A percentile compares a stretch with the other conserved stretches of the same genome.
Conservation (phyloP, 2,113 vertebrate species). For the Mirza zaza region DNA sequence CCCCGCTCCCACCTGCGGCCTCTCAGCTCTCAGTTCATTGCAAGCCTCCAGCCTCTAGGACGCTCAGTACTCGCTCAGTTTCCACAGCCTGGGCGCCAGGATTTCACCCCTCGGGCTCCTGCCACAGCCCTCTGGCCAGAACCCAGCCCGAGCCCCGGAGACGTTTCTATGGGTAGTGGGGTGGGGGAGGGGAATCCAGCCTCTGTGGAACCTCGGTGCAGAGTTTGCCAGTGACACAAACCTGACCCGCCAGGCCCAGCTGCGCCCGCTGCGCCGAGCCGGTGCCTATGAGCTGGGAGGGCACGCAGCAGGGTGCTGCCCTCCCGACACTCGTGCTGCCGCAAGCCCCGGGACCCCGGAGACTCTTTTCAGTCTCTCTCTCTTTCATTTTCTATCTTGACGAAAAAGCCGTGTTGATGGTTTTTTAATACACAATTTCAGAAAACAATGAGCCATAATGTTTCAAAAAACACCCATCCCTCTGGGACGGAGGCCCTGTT, state of each 20-base stretch:
- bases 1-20: no score
- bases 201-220: accelerated
- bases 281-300: accelerated
- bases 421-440: background rate
- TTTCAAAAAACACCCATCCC: background rate
- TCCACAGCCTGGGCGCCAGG: background rate
- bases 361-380: background rate
- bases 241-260: background rate
- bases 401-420: background rate
- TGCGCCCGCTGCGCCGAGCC: accelerated
- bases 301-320: background rate
- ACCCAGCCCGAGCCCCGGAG: background rate
- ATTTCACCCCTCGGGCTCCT: background rate
- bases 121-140: background rate
- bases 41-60: background rate
- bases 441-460: background rate
- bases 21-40: accelerated
- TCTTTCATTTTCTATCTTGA: background rate
- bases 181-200: background rate
- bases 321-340: background rate
- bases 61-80: background rate
- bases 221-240: background rate
- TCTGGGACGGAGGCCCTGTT: background rate
- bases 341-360: background rate
- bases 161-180: accelerated